Conservation (phyloP, 2,797 vertebrate genomes). For the Pterois miles region DNA sequence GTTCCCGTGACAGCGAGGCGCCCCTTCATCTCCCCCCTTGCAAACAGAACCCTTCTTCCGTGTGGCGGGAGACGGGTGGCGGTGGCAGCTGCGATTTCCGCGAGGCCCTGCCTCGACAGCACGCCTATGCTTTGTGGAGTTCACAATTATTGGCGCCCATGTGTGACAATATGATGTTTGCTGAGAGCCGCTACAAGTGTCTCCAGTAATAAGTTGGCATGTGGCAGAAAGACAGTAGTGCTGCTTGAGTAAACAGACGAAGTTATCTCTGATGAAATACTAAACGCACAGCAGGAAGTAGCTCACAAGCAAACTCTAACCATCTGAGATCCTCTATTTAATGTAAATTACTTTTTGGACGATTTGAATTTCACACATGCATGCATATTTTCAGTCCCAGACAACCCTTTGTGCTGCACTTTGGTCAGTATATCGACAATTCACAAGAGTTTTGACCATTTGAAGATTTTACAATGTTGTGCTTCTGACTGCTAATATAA, state of each 20-base stretch:
- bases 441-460: conserved; percentile 14
- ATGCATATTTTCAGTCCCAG: conserved; percentile 15
- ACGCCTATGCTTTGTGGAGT: conserved; percentile 74
- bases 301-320: conserved; percentile 46
- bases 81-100: conserved; percentile 62
- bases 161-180: conserved; percentile 85
- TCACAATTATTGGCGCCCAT: conserved; percentile 82
- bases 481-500: not conserved
- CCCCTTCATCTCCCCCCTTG: conserved; percentile 72
- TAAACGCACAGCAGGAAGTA: conserved; percentile 63
- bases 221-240: conserved; percentile 54
- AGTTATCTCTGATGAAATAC: conserved; percentile 74
- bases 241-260: conserved; percentile 73
- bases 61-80: conserved; percentile 65
- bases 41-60: conserved; percentile 81
- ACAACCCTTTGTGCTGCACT: conserved; percentile 5
- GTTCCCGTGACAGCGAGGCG: conserved; percentile 77
- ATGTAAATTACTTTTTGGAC: conserved; percentile 55
- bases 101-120: conserved; percentile 64
- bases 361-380: conserved; percentile 49
- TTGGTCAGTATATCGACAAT: not conserved
- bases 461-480: conserved; percentile 10
- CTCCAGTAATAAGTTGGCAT: conserved; percentile 78
- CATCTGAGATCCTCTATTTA: conserved; percentile 55
- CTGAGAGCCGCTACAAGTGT: conserved; percentile 80